A percentile compares a stretch with the other conserved stretches of the same genome.
Conservation (phyloP, 2,888 invertebrate genomes). For the Microplitis deprimator region DNA sequence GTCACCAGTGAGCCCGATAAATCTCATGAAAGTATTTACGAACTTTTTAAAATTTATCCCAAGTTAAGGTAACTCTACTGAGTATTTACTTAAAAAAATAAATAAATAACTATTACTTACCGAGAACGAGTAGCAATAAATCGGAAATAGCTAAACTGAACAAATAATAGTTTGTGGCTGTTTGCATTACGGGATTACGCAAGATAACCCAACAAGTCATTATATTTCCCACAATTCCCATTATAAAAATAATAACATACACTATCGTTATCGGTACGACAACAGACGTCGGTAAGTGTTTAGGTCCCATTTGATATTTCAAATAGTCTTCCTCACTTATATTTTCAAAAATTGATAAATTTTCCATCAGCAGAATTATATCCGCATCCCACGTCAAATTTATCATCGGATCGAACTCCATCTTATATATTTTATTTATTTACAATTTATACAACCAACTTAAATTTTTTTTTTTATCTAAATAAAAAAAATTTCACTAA, state of each 20-base stretch:
- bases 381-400: slow-evolving; percentile 33
- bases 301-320: slow-evolving; percentile 76
- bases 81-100: slow-evolving; percentile 12
- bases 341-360: slow-evolving; percentile 72
- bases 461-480: background rate
- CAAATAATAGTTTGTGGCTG: slow-evolving; percentile 91
- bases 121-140: slow-evolving; percentile 83
- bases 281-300: slow-evolving; percentile 74
- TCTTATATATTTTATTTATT: slow-evolving; percentile 9
- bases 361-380: slow-evolving; percentile 49
- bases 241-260: slow-evolving; percentile 83
- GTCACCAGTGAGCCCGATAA: no score
- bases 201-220: slow-evolving; percentile 90
- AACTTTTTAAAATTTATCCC: background rate
- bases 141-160: slow-evolving; percentile 92
- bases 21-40: no score
- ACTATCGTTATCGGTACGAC: slow-evolving; percentile 77
- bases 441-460: background rate
- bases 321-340: slow-evolving; percentile 77
- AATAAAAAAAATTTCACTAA: background rate
- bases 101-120: slow-evolving; percentile 71
- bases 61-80: background rate
- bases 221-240: slow-evolving; percentile 86
- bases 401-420: slow-evolving; percentile 15
- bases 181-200: slow-evolving; percentile 84